Evolutionary conservation across 2,888 invertebrate species (phyloP).

Genomic region (Bellardia pandia): DNA sequence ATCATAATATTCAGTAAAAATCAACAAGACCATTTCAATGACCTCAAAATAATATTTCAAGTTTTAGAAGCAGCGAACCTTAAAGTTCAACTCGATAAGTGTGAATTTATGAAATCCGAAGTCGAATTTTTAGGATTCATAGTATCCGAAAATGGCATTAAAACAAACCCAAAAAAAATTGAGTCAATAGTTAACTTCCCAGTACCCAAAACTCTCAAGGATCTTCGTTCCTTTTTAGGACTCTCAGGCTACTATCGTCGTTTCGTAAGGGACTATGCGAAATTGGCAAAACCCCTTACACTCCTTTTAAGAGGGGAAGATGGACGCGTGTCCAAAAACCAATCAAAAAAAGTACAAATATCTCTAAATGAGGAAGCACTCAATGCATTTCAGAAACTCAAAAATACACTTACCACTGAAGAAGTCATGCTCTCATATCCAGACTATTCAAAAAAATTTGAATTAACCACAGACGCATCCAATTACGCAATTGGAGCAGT

Average conservation of each 20-base stretch:
- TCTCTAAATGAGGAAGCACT: too few relatives aligned
- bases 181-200: background rate
- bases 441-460: too few relatives aligned
- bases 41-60: background rate
- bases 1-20: too few relatives aligned
- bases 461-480: too few relatives aligned
- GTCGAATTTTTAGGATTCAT: slow-evolving; percentile 35
- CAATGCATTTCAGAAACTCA: too few relatives aligned
- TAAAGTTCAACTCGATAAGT: slow-evolving; percentile 36
- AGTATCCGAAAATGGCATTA: background rate
- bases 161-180: too few relatives aligned
- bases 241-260: slow-evolving; percentile 29
- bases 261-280: slow-evolving; percentile 40
- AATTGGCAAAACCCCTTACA: slow-evolving; percentile 43
- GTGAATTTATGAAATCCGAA: slow-evolving; percentile 23
- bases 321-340: slow-evolving; percentile 22
- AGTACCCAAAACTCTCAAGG: background rate
- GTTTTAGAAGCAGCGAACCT: slow-evolving; percentile 24
- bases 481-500: too few relatives aligned
- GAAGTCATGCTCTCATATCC: too few relatives aligned
- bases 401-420: too few relatives aligned
- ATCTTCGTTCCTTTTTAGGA: slow-evolving; percentile 23
- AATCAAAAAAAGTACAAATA: background rate
- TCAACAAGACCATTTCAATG: too few relatives aligned
- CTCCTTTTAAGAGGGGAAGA: slow-evolving; percentile 26